These are phyloP conservation scores for Clavelina lepadiformis DNA, from an alignment of 23 tunicate species.

Conservation along the genomic window DNA sequence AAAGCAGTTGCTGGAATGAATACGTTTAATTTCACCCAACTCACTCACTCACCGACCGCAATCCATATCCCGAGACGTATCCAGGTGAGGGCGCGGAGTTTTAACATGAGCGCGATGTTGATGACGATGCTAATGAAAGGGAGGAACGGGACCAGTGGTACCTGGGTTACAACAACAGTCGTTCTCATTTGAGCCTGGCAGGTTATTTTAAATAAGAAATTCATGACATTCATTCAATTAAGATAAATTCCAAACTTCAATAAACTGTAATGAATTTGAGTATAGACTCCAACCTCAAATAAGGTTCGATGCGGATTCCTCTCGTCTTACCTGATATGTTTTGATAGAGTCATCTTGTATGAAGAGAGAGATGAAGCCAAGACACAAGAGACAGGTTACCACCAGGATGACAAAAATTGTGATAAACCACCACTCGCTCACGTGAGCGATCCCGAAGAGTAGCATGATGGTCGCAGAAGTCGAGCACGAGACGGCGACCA, in stretches of 20 bases:
- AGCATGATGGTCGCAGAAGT: conserved; percentile 26
- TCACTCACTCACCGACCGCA: conserved; percentile 38
- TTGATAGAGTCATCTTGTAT: conserved; percentile 48
- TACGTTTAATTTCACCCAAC: too few species aligned
- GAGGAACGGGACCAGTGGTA: conserved; percentile 78
- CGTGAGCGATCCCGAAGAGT: conserved; percentile 1
- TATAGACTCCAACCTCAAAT: not conserved
- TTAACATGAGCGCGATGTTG: conserved; percentile 64
- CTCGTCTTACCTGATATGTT: conserved; percentile 71
- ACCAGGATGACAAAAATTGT: conserved; percentile 6
- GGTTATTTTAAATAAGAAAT: too few species aligned
- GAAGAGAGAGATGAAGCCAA: conserved; percentile 28
- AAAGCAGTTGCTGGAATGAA: too few species aligned
- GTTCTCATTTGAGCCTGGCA: too few species aligned
- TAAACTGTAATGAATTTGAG: not conserved
- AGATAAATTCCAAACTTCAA: too few species aligned
- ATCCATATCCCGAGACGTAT: conserved; percentile 72
- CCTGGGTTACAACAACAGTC: conserved; percentile 37
- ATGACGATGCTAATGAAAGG: conserved; percentile 75
- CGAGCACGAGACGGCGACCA: conserved; percentile 31
- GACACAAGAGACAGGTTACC: not conserved
- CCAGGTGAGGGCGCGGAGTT: conserved; percentile 72
- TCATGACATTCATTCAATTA: too few species aligned
- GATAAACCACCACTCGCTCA: conserved; percentile 20
- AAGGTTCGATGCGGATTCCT: too few species aligned